Evolutionary conservation across 2,113 vertebrate genomes (phyloP), one percentile per base, ranked within the genome.

Genomic region (Coptodon rendalli): DNA sequence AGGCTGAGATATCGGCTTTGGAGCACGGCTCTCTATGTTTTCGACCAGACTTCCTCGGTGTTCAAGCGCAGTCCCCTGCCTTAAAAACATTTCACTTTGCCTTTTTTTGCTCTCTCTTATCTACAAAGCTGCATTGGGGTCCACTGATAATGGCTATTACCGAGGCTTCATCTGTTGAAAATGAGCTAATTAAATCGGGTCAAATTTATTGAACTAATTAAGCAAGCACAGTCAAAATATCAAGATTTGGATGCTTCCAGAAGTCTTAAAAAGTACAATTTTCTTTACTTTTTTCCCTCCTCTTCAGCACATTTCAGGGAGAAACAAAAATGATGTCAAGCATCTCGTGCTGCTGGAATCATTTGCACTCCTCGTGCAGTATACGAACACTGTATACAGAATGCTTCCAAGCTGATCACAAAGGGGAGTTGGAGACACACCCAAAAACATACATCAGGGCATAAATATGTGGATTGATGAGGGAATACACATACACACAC

Each of bases 181-280:
- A 83, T 27, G 89, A 87, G 80, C 63, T 85, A 80, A 91, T 92
- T 89, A 89, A 81, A 66, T 27, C 38, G 12, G 66, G 84, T 88
- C 17, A 53, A 34, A 89, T 81, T 82, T 82, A 89, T 52, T 40
- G 34, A 86, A 31, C 71, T 73, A 85, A 91, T 92, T 89, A 80
- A 89, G 29, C 57, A 11, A 63, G 53, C 13, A 7, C 61, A 73
- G n/a, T 87, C 61, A 78, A 66, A 82, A 61, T 29, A 76, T 86
- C 57, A 24, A 43, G 43, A 80, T 40, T 53, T 3, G 17, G 34
- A 36, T 45, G 16, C 89, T 81, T 40, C 8, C 1, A 22, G 34
- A 19, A 61, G 66, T 22, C 40, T 22, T 31, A 54, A 61, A 54
- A 54, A 54, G 59, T 52, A 76, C 7, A 14, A 0, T 57, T 7